A percentile compares a stretch with the other conserved stretches of the same genome.
Evolutionary conservation across 2,113 vertebrate genomes (phyloP).

Genomic region (Etia nguti): DNA sequence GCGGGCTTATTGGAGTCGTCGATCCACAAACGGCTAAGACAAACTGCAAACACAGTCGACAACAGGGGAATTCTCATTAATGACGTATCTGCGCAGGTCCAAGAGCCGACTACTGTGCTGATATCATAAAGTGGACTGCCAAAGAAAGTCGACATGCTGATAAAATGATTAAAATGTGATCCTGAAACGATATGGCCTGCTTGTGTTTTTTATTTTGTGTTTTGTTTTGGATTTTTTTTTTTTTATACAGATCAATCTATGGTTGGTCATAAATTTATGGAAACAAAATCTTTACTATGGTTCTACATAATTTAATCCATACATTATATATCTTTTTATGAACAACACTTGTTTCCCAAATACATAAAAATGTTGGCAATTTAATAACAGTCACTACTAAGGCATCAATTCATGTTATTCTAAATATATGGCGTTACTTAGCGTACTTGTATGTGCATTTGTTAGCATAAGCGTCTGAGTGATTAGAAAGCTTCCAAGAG

Average conservation of each 20-base stretch:
- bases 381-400: neutral
- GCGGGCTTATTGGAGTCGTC: constrained; percentile 17
- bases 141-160: neutral
- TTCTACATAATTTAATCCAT: neutral
- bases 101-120: neutral
- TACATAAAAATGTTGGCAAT: neutral
- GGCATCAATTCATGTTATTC: neutral
- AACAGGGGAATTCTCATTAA: constrained; percentile 26
- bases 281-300: neutral
- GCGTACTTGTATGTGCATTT: neutral
- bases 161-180: neutral
- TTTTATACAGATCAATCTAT: neutral
- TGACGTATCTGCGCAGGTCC: neutral
- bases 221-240: neutral
- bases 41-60: constrained; percentile 25
- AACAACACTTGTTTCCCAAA: neutral
- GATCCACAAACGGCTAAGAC: constrained; percentile 23
- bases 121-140: neutral
- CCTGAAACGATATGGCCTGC: neutral
- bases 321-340: neutral
- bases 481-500: constrained; percentile 10
- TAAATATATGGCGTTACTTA: neutral
- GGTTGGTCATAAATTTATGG: neutral
- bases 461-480: neutral
- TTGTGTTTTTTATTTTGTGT: neutral